phyloP scores from a whole-genome alignment of 2,888 invertebrate genomes.

The Malachius bipustulatus region DNA sequence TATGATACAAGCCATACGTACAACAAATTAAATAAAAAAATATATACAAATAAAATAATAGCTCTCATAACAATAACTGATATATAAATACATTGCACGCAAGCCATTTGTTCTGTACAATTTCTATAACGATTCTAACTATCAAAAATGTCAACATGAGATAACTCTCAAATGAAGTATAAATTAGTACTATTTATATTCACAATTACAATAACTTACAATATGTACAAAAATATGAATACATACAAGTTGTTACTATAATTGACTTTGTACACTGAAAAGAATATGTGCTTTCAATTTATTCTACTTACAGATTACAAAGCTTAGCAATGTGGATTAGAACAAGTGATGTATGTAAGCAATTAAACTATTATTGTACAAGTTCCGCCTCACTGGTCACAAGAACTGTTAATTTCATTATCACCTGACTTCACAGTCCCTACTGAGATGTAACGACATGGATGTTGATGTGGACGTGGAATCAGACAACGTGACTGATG shows the following conservation, averaged over 20 bases:
- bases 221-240: conserved; percentile 46
- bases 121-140: conserved; percentile 38
- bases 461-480: conserved; percentile 22
- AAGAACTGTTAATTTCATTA: conserved; percentile 36
- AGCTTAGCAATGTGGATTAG: conserved; percentile 33
- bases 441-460: conserved; percentile 51
- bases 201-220: conserved; percentile 40
- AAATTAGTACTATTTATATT: conserved; percentile 40
- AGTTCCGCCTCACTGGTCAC: conserved; percentile 30
- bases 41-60: conserved; percentile 32
- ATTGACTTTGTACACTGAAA: conserved; percentile 42
- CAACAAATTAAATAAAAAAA: conserved; percentile 27
- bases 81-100: conserved; percentile 35
- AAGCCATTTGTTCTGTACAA: conserved; percentile 40
- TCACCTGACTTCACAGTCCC: conserved; percentile 85
- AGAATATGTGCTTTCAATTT: conserved; percentile 23
- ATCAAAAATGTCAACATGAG: conserved; percentile 39
- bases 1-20: conserved; percentile 26
- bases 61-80: conserved; percentile 34
- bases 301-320: conserved; percentile 30
- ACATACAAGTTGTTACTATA: conserved; percentile 39
- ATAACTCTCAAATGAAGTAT: conserved; percentile 39
- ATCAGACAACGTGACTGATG: conserved; percentile 16
- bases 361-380: conserved; percentile 31
- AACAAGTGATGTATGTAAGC: conserved; percentile 33